Base-by-base conservation (phyloP, 1,140 invertebrate species). In the Chymomyza costata region DNA sequence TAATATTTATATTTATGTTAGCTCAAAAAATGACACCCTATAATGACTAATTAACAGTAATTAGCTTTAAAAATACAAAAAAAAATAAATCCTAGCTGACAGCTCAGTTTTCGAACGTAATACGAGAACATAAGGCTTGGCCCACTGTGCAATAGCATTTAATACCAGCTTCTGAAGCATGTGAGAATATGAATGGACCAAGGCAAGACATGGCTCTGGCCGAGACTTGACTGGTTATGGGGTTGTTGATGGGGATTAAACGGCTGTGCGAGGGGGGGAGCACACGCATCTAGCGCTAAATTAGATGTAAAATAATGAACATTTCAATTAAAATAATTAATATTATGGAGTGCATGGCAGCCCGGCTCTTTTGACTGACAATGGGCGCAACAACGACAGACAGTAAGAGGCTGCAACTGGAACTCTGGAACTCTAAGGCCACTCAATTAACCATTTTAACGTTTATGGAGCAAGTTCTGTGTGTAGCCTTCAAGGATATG, bases 261-360 rank as follows among this genome's bases (percentile, higher is more conserved):
- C 37, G 44, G 41, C 16, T 10, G 18, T 11, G 31, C 17, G 40
- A 19, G 25, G 53, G 34, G 41, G 41, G 34, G 30, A 31, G 54
- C 50, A 51, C 56, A 65, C 63, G 73, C 73, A 73, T 55, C 52
- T 54, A 57, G 43, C 60, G 55, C 64, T 53, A 82, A 82, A 82
- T 82, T 82, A 82, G 71, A 73, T 68, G 70, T 82, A 82, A 82
- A 82, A 81, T 83, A 83, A 83, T 83, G 74, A 83, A 83, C 81
- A 83, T 83, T 83, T 83, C 81, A 83, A 83, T 83, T 83, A 83
- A 83, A 83, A 83, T 83, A 83, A 81, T 83, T 83, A 83, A 83
- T 76, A 83, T 68, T 63, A 83, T 55, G 64, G 45, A 71, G 55
- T 65, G 55, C 50, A 55, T 39, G 16, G 31, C 31, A 62, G 59